These are phyloP conservation scores for Ceratina calcarata DNA, from an alignment of 1,140 invertebrate species.

Conservation along the genomic window DNA sequence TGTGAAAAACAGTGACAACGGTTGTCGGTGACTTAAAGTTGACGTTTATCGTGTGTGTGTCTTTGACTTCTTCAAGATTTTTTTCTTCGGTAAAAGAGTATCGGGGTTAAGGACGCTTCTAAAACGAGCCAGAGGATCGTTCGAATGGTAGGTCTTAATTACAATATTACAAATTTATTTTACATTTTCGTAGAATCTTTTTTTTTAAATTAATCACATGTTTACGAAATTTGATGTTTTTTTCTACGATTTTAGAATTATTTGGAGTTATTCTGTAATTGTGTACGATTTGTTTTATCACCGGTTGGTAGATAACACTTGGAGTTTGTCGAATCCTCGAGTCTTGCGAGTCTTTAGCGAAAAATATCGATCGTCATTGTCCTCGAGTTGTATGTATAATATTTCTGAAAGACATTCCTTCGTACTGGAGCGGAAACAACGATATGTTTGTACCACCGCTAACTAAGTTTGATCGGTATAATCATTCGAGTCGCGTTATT, in stretches of 20 bases:
- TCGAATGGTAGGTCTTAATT: constrained; percentile 43
- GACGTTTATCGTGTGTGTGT: constrained; percentile 21
- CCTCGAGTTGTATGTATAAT: constrained; percentile 24
- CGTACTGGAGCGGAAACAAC: not conserved
- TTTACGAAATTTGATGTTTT: not conserved
- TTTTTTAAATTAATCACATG: not conserved
- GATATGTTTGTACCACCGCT: not conserved
- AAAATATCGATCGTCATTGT: constrained; percentile 27
- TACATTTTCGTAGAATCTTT: no score
- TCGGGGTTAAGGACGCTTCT: constrained; percentile 54
- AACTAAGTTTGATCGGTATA: no score
- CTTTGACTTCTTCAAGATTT: not conserved
- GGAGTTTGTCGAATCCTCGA: not conserved
- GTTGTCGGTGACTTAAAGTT: not conserved
- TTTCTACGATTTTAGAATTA: not conserved
- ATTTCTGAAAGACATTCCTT: constrained; percentile 35
- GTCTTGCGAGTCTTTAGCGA: not conserved
- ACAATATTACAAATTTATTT: not conserved
- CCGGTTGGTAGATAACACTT: not conserved
- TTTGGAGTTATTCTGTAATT: not conserved
- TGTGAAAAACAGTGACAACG: not conserved
- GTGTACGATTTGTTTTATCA: not conserved
- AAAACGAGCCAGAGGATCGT: constrained; percentile 32
- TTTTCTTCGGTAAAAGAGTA: constrained; percentile 23
- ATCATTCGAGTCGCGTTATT: no score